These are phyloP conservation scores for Xanthostigma xanthostigma DNA, from an alignment of 2,888 invertebrate genomes.

Conservation along the genomic window DNA sequence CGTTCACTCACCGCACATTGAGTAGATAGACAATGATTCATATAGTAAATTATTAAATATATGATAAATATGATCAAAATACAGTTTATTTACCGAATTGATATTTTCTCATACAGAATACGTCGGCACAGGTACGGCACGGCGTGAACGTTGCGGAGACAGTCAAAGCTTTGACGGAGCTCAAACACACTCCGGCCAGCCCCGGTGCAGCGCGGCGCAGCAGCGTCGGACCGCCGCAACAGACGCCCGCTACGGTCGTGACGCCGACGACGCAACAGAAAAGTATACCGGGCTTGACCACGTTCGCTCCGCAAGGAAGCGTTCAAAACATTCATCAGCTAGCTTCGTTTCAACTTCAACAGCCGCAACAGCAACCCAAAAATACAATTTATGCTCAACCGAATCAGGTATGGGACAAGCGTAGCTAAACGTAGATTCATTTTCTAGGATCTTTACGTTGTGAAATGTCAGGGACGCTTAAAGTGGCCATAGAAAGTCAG, in stretches of 20 bases:
- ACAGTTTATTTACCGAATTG: no score
- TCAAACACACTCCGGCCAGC: slow-evolving; percentile 76
- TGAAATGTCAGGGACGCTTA: no score
- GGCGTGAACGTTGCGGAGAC: slow-evolving; percentile 68
- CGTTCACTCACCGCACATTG: no score
- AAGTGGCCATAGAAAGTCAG: no score
- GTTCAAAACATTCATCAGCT: slow-evolving; percentile 17
- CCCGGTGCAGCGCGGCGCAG: slow-evolving; percentile 57
- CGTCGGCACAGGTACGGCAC: slow-evolving; percentile 2
- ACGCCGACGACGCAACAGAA: slow-evolving; percentile 10
- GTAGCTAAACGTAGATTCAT: no score
- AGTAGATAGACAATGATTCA: no score
- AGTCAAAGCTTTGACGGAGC: slow-evolving; percentile 68
- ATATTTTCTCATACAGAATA: background rate
- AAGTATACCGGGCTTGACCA: slow-evolving; percentile 14
- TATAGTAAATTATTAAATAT: no score
- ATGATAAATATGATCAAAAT: no score
- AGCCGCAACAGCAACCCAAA: slow-evolving; percentile 18
- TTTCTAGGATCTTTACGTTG: no score
- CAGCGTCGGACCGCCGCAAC: slow-evolving; percentile 6
- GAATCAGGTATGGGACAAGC: slow-evolving; percentile 1
- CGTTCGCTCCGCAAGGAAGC: slow-evolving; percentile 13
- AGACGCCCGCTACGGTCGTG: slow-evolving; percentile 9
- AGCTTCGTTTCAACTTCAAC: slow-evolving; percentile 12
- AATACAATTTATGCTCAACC: slow-evolving; percentile 36